Base-by-base conservation (phyloP, 2,113 vertebrate species). In the Dicerorhinus sumatrensis region DNA sequence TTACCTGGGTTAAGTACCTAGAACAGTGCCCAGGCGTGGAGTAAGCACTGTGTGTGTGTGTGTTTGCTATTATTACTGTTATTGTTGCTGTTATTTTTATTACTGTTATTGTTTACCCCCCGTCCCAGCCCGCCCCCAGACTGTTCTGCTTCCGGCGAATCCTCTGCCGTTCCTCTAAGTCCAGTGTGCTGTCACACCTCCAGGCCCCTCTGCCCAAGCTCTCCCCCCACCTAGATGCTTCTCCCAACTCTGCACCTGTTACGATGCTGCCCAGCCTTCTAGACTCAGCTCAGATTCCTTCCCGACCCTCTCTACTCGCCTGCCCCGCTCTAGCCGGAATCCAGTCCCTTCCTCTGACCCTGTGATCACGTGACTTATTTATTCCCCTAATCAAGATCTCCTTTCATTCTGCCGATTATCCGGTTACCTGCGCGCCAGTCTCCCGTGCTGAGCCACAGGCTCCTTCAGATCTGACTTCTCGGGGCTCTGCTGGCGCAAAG, bases 1-100 rank as follows among this genome's bases (percentile, higher is more conserved):
- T 48, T 3, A 1, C n/a, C 42, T 46, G n/a, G n/a, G 2, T 67
- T 2, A 36, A 2, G 46, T 12, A 25, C 51, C 8, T 31, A 8
- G 65, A 51, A 3, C 21, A 1, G 51, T 12, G 11, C 62, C 46
- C 12, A 0, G 67, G 25, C 36, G 2, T 0, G 0, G 16, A 8
- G 46, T 23, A 8, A 69, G 25, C 14, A 3, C n/a, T 8, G 0
- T 8, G 0, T 2, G 0, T 5, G 0, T 5, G 0, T 0, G 0
- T 17, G 39, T 39, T 72, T 65, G 25, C 67, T 60, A 1, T 42
- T 33, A 6, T 33, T 27, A 48, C 54, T 10, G 0, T 23, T 39
- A 1, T 51, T 48, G 46, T 13, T 69, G 0, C 48, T 86, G 21
- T n/a, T 33, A 31, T 23, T 82, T 36, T 33, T 31, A 25, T 62